Evolutionary conservation across 2,888 invertebrate genomes (phyloP), one percentile per base, ranked within the genome.

Genomic region (Perdita meconis): DNA sequence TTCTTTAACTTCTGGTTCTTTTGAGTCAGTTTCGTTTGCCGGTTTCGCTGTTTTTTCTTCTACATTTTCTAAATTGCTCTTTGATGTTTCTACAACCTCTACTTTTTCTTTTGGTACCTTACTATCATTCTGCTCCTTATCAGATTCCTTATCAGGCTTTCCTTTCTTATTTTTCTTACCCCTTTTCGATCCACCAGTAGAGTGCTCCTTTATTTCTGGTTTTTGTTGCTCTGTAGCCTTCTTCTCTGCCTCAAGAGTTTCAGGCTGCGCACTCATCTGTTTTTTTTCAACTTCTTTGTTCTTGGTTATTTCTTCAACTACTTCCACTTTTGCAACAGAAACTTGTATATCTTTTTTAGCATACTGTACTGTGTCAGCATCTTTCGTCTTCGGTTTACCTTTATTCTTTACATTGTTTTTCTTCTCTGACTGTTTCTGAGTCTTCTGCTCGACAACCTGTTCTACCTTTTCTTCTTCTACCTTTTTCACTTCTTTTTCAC

Each of bases 41-140:
- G 67, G 30, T 91, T 92, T 50, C 91, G 36, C 90, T 82, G 92
- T 92, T 78, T 24, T 38, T 91, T 93, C 85, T 93, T 93, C 86
- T 2, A 1, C 13, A 10, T 1, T 12, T 36, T 36, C 36, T 16
- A 36, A 3, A 12, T 34, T 36, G 1, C 19, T 36, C 12, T 19
- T 19, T 1, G 13, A 8, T 10, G n/a, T 0, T 12, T 55, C 24
- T 34, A 4, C 40, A 92, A 93, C 59, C 75, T 89, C 79, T 92
- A 92, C 16, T 81, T 61, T 30, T 59, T 70, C 74, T 81, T 10
- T 0, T 16, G 34, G 10, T 13, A 51, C 59, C 22, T 51, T 40
- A 1, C 8, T 26, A 8, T 59, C 63, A 10, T 0, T 13, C 13
- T 53, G 38, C 6, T 57, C 47, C 13, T 30, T 60, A n/a, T n/a